A percentile compares a stretch with the other conserved stretches of the same genome.
These are phyloP conservation scores for Congeria kusceri DNA, from an alignment of 2,888 invertebrate genomes.

Conservation along the genomic window DNA sequence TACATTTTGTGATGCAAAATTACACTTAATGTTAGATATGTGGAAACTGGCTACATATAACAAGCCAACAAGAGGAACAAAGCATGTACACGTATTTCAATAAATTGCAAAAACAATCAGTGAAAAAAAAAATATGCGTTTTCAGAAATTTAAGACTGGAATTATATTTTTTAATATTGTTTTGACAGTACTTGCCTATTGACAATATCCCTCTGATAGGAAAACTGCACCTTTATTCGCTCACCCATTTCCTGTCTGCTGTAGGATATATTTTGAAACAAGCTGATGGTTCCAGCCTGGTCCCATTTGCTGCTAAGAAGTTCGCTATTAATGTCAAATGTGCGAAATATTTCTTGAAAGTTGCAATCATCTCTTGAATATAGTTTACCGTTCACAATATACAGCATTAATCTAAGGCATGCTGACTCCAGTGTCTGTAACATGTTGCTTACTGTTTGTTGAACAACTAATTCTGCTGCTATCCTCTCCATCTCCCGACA, in stretches of 20 bases:
- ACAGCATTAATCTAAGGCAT: constrained; percentile 72
- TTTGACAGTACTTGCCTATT: constrained; percentile 67
- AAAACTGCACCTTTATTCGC: constrained; percentile 60
- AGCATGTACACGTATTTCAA: too few relatives aligned
- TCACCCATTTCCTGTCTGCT: constrained; percentile 53
- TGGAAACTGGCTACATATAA: too few relatives aligned
- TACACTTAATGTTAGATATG: too few relatives aligned
- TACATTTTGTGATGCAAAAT: not conserved
- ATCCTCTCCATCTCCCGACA: constrained; percentile 67
- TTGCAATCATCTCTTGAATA: constrained; percentile 68
- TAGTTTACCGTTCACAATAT: constrained; percentile 72
- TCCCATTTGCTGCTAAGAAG: constrained; percentile 42
- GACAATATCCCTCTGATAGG: constrained; percentile 70
- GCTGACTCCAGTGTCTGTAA: constrained; percentile 66
- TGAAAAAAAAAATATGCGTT: too few relatives aligned
- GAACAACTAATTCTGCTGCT: constrained; percentile 60
- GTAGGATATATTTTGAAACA: constrained; percentile 19
- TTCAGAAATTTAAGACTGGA: too few relatives aligned
- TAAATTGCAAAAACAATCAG: too few relatives aligned
- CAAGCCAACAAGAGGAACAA: too few relatives aligned
- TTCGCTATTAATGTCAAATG: constrained; percentile 61
- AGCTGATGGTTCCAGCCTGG: constrained; percentile 7
- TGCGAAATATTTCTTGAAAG: constrained; percentile 70
- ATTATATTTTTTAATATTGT: too few relatives aligned
- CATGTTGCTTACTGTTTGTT: constrained; percentile 64